Evolutionary conservation across 2,888 invertebrate genomes (phyloP).

Genomic region (Himalopsyche japonica): DNA sequence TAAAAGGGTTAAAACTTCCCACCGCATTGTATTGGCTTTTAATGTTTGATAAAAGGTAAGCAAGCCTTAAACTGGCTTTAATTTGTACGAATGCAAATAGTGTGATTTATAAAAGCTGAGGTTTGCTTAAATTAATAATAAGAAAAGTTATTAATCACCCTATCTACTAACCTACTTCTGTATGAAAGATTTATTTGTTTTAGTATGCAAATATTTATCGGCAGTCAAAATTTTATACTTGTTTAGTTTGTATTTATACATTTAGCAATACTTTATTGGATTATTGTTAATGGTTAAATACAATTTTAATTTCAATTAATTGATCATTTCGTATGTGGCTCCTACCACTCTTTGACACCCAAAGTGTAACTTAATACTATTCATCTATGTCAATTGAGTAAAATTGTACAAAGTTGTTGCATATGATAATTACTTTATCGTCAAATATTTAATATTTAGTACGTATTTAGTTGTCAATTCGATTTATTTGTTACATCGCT

Average conservation of each 20-base stretch:
- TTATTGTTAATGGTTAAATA: not conserved
- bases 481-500: not conserved
- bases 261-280: not conserved
- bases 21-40: constrained; percentile 26
- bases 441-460: too few species aligned
- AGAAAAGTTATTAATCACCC: too few species aligned
- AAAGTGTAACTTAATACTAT: not conserved
- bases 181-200: too few species aligned
- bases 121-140: not conserved
- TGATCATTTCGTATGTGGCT: too few species aligned
- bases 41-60: constrained; percentile 39
- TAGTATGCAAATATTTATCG: not conserved
- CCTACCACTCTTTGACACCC: too few species aligned
- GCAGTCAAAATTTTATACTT: too few species aligned
- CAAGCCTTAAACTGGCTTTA: constrained; percentile 9
- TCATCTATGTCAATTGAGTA: not conserved
- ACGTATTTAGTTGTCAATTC: too few species aligned
- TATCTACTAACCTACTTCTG: too few species aligned
- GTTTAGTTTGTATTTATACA: too few species aligned
- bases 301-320: not conserved
- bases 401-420: too few species aligned
- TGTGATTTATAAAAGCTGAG: not conserved
- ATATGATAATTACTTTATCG: too few species aligned
- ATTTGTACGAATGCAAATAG: not conserved
- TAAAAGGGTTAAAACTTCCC: not conserved